phyloP scores from a whole-genome alignment of 2,797 vertebrate genomes.

The Chrosomus eos region DNA sequence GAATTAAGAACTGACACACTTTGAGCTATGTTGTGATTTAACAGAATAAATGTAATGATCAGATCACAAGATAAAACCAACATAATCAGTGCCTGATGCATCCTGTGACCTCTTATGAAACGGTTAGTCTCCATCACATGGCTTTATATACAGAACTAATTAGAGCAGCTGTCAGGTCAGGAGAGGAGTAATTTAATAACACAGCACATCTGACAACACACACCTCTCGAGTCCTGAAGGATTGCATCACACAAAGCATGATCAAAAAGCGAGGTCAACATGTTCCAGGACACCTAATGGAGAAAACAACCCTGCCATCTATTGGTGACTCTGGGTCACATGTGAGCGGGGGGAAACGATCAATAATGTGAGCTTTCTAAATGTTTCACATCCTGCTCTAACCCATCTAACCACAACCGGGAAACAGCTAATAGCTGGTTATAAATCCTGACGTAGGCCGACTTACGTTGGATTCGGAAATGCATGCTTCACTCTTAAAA shows the following conservation, averaged over 20 bases:
- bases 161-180: constrained; percentile 27
- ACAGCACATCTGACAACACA: background rate
- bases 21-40: constrained; percentile 7
- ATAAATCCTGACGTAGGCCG: background rate
- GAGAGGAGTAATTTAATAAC: constrained; percentile 45
- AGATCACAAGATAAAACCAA: constrained; percentile 31
- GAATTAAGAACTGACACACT: background rate
- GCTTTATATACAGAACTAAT: constrained; percentile 7
- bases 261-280: background rate
- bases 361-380: background rate
- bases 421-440: background rate
- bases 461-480: constrained; percentile 11
- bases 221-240: constrained; percentile 21
- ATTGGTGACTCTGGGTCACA: constrained; percentile 30
- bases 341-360: too few species aligned
- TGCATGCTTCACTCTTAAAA: background rate
- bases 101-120: constrained; percentile 36
- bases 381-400: background rate
- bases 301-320: constrained; percentile 56
- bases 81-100: constrained; percentile 5
- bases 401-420: background rate
- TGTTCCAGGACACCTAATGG: background rate
- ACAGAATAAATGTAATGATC: constrained; percentile 26
- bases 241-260: background rate
- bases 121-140: constrained; percentile 8